A percentile compares a stretch with the other conserved stretches of the same genome.
Conservation (phyloP, 2,888 invertebrate species). For the Hofmannophila pseudospretella region DNA sequence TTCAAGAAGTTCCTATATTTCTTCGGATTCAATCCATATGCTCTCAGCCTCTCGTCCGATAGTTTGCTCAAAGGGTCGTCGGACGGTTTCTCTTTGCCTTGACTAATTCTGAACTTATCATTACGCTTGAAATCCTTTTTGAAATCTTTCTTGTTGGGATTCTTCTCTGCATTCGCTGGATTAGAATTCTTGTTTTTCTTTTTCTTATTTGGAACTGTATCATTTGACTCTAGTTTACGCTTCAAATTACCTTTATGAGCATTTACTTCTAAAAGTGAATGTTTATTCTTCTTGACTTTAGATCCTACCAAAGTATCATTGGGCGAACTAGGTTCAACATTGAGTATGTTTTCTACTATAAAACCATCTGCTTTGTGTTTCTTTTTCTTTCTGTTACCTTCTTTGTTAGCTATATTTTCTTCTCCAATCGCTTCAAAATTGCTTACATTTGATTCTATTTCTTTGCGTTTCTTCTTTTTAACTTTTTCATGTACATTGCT, state of each 20-base stretch:
- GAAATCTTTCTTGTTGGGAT: constrained; percentile 21
- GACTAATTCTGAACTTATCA: constrained; percentile 34
- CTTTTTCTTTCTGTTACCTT: constrained; percentile 30
- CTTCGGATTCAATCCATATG: constrained; percentile 95
- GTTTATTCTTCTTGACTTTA: not conserved
- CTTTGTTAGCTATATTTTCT: not conserved
- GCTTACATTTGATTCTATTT: not conserved
- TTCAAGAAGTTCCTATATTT: constrained; percentile 89
- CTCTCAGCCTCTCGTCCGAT: constrained; percentile 89
- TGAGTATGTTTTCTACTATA: constrained; percentile 33
- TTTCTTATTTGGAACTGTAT: constrained; percentile 25
- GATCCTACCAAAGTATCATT: constrained; percentile 6
- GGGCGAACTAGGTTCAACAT: constrained; percentile 32
- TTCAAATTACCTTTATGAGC: constrained; percentile 1
- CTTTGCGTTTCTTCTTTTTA: not conserved
- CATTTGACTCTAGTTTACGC: constrained; percentile 13
- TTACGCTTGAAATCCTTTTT: constrained; percentile 31
- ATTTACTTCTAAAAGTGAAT: constrained; percentile 1
- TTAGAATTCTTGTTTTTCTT: constrained; percentile 25
- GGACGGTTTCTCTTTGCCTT: constrained; percentile 25
- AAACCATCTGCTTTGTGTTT: constrained; percentile 31
- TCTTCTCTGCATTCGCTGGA: constrained; percentile 23
- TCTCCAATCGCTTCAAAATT: not conserved
- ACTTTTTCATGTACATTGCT: not conserved
- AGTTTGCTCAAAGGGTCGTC: constrained; percentile 61